Evolutionary conservation across 2,888 invertebrate species (phyloP).

Genomic region (Apodemia hepburni): DNA sequence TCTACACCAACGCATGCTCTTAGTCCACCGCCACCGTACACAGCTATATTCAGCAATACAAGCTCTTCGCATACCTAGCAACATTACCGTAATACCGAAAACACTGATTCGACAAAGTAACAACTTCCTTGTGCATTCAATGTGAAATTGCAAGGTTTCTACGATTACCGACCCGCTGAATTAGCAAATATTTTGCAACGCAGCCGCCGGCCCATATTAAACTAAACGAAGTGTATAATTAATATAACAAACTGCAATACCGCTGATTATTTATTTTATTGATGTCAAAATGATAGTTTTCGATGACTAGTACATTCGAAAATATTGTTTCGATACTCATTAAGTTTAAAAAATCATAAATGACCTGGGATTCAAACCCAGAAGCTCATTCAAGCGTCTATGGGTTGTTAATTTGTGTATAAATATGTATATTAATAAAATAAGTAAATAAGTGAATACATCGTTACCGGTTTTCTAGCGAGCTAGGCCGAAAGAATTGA

Average conservation of each 20-base stretch:
- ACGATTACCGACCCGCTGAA: constrained; percentile 6
- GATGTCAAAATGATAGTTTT: neutral
- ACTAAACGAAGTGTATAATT: neutral
- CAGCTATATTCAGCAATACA: neutral
- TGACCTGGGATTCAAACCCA: too few species aligned
- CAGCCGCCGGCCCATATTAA: neutral
- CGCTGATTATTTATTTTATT: neutral
- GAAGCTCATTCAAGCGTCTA: too few species aligned
- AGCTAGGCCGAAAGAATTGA: too few species aligned
- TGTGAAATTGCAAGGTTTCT: constrained; percentile 5
- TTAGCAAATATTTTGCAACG: constrained; percentile 2
- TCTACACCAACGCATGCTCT: neutral
- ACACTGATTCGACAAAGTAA: constrained; percentile 3
- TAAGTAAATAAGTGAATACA: too few species aligned
- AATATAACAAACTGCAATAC: neutral
- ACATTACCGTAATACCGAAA: constrained; percentile 15
- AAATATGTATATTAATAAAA: too few species aligned
- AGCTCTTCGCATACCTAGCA: constrained; percentile 18
- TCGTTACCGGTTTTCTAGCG: too few species aligned
- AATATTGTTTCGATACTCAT: too few species aligned
- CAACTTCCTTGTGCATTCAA: constrained; percentile 5
- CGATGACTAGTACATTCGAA: too few species aligned
- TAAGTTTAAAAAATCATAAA: too few species aligned
- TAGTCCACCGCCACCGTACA: constrained; percentile 27
- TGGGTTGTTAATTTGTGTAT: too few species aligned